A percentile compares a stretch with the other conserved stretches of the same genome.
These are phyloP conservation scores for Gymnoscopelus microlampas DNA, from an alignment of 2,797 vertebrate genomes.

Conservation along the genomic window DNA sequence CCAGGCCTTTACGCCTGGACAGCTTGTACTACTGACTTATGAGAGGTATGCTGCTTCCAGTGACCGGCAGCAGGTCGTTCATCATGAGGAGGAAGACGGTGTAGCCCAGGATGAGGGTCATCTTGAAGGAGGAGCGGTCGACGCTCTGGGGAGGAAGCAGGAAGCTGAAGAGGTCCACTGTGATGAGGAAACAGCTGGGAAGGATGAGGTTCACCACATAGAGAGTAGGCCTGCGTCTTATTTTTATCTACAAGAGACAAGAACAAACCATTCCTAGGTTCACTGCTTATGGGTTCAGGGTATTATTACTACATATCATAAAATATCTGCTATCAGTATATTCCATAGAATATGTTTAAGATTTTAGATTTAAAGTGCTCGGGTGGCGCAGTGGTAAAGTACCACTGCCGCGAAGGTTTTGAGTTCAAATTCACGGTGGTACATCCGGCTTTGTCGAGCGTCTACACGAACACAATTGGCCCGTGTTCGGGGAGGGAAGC, in stretches of 20 bases:
- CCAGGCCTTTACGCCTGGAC: too few species aligned
- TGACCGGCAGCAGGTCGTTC: constrained; percentile 79
- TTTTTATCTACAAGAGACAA: constrained; percentile 58
- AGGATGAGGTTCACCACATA: constrained; percentile 81
- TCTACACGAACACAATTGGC: too few species aligned
- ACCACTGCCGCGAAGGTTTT: too few species aligned
- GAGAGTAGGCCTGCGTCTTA: constrained; percentile 69
- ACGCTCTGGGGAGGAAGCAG: constrained; percentile 75
- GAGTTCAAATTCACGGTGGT: too few species aligned
- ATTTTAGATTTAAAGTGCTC: too few species aligned
- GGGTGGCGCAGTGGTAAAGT: too few species aligned
- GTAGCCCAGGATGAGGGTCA: constrained; percentile 84
- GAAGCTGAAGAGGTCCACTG: constrained; percentile 84
- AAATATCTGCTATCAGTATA: too few species aligned
- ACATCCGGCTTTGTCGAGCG: too few species aligned
- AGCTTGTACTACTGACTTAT: constrained; percentile 66
- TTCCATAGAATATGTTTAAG: neutral
- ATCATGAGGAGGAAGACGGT: constrained; percentile 83
- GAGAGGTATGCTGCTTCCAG: constrained; percentile 75
- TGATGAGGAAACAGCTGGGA: constrained; percentile 82
- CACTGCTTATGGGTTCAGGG: too few species aligned
- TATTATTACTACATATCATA: neutral
- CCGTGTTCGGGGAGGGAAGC: too few species aligned
- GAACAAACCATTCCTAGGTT: too few species aligned
- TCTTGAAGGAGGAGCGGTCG: constrained; percentile 82